These are phyloP conservation scores for Sparidentex hasta DNA, from an alignment of 2,797 vertebrate species.

Conservation along the genomic window DNA sequence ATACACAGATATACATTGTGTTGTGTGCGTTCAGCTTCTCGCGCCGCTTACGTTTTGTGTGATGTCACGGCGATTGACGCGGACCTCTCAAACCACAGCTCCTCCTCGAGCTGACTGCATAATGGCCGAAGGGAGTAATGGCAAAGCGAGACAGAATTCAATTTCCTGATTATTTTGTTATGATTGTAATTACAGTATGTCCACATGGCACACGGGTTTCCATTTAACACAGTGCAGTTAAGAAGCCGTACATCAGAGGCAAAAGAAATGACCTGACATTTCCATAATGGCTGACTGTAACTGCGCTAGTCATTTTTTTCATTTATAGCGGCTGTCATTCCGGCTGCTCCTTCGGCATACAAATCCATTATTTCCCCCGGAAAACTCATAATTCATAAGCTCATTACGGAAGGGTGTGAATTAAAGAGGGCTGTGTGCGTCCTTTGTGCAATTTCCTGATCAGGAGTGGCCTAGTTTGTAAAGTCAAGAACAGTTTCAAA, in stretches of 20 bases:
- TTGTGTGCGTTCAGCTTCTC: neutral
- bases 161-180: slow-evolving; percentile 76
- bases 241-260: slow-evolving; percentile 66
- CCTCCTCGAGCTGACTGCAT: slow-evolving; percentile 37
- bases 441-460: slow-evolving; percentile 82
- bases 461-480: slow-evolving; percentile 76
- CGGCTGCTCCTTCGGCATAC: slow-evolving; percentile 68
- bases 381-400: slow-evolving; percentile 86
- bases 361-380: slow-evolving; percentile 80
- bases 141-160: slow-evolving; percentile 53
- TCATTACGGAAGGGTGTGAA: slow-evolving; percentile 80
- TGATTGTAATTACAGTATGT: slow-evolving; percentile 75
- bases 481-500: slow-evolving; percentile 75
- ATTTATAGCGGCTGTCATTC: slow-evolving; percentile 79
- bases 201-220: slow-evolving; percentile 66
- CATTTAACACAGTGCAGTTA: slow-evolving; percentile 63
- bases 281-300: slow-evolving; percentile 73
- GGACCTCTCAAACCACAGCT: slow-evolving; percentile 32
- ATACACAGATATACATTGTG: neutral
- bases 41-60: neutral
- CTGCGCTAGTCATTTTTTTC: slow-evolving; percentile 62
- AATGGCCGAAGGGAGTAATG: slow-evolving; percentile 54
- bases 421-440: slow-evolving; percentile 69
- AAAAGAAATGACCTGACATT: slow-evolving; percentile 79
- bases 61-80: slow-evolving; percentile 22